Percentiles rank a stretch among this genome's conserved stretches.
These are phyloP conservation scores for Zygothrica quintamaculata DNA, from an alignment of 2,888 invertebrate genomes.

Conservation along the genomic window DNA sequence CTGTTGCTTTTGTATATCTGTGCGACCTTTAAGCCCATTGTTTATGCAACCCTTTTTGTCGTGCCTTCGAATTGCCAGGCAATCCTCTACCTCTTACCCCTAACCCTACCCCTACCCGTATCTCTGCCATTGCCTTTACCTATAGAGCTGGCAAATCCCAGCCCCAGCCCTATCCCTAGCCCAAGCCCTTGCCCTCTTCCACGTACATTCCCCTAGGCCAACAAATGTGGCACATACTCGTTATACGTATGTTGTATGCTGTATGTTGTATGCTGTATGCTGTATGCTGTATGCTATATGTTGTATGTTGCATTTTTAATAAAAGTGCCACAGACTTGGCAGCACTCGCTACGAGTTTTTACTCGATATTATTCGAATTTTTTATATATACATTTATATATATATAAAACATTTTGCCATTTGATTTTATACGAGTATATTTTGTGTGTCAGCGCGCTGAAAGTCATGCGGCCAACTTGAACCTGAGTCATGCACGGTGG, in stretches of 20 bases:
- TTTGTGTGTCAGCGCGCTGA: constrained; percentile 67
- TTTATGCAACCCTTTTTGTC: constrained; percentile 21
- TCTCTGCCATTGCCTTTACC: too few species aligned
- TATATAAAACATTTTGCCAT: constrained; percentile 43
- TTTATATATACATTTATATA: too few species aligned
- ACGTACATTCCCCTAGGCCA: neutral
- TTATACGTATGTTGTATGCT: too few species aligned
- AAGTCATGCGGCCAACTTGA: constrained; percentile 75
- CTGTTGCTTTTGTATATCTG: neutral
- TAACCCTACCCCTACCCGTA: too few species aligned
- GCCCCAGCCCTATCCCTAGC: too few species aligned
- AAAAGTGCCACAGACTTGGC: constrained; percentile 36
- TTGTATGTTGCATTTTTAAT: constrained; percentile 51
- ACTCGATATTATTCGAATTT: constrained; percentile 46
- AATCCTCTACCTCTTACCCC: neutral
- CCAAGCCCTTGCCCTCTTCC: too few species aligned
- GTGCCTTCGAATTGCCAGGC: neutral
- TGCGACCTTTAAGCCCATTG: constrained; percentile 37
- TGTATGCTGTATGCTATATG: too few species aligned
- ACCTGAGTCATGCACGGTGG: constrained; percentile 75
- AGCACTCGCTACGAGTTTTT: constrained; percentile 16
- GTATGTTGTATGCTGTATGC: too few species aligned
- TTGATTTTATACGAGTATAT: constrained; percentile 47
- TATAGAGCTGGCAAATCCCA: too few species aligned
- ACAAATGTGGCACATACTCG: constrained; percentile 14